Conservation (phyloP, 2,797 vertebrate genomes). For the Adelosebastes latens region DNA sequence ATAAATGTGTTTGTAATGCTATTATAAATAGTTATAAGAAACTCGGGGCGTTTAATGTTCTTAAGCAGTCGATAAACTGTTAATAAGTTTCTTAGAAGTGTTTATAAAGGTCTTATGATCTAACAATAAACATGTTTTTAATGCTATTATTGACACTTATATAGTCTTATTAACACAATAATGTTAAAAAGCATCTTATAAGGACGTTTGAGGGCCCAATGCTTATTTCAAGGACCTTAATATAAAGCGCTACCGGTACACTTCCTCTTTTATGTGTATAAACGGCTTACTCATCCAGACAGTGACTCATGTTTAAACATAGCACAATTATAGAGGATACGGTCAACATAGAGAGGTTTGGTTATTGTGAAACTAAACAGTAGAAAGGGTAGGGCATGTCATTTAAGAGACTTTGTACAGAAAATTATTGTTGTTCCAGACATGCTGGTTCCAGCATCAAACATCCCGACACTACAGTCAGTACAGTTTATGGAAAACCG, state of each 20-base stretch:
- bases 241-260: not conserved
- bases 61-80: too few species aligned
- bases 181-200: too few species aligned
- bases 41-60: too few species aligned
- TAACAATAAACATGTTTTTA: too few species aligned
- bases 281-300: constrained; percentile 7
- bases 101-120: too few species aligned
- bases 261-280: not conserved
- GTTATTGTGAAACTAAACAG: constrained; percentile 22
- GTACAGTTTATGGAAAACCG: not conserved
- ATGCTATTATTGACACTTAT: too few species aligned
- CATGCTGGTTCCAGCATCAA: constrained; percentile 17
- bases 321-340: constrained; percentile 17
- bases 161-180: too few species aligned
- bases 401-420: constrained; percentile 22
- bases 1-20: too few species aligned
- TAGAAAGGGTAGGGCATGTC: not conserved
- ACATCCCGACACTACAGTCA: not conserved
- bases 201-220: not conserved
- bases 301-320: constrained; percentile 43
- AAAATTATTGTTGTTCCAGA: constrained; percentile 29
- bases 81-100: too few species aligned
- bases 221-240: not conserved
- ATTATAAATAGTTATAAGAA: too few species aligned
- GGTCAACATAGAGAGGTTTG: constrained; percentile 1